Evolutionary conservation across 2,888 invertebrate genomes (phyloP).

Genomic region (Lasioglossum oenotherae): DNA sequence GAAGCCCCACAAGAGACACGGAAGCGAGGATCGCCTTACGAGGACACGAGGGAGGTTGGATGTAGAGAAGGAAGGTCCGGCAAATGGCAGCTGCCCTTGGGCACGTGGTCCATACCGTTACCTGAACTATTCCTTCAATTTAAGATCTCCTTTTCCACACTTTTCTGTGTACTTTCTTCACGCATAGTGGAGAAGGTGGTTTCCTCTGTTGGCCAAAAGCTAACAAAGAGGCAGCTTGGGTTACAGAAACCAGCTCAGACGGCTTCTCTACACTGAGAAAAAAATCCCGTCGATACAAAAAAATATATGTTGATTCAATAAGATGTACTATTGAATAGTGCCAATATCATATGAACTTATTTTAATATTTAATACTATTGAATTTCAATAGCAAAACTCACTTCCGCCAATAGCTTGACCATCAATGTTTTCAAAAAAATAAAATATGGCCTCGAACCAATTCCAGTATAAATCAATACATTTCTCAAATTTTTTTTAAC

Average conservation of each 20-base stretch:
- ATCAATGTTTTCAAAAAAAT: too few species aligned
- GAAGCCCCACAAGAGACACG: constrained; percentile 68
- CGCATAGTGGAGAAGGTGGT: neutral
- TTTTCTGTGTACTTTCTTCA: constrained; percentile 32
- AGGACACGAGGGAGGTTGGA: constrained; percentile 51
- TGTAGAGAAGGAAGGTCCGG: constrained; percentile 50
- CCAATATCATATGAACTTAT: too few species aligned
- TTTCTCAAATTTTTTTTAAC: too few species aligned
- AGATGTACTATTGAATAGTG: too few species aligned
- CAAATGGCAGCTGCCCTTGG: constrained; percentile 77
- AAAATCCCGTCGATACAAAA: too few species aligned
- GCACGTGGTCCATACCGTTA: constrained; percentile 75
- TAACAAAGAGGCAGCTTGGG: constrained; percentile 18
- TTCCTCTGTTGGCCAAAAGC: neutral
- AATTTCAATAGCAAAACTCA: too few species aligned
- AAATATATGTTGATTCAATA: too few species aligned
- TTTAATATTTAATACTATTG: too few species aligned
- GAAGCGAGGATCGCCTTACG: constrained; percentile 75
- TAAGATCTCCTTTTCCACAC: constrained; percentile 29
- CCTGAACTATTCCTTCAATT: constrained; percentile 63
- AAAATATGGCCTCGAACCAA: too few species aligned
- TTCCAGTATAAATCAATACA: too few species aligned
- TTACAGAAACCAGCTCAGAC: constrained; percentile 26
- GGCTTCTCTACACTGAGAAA: too few species aligned
- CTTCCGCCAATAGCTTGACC: too few species aligned